phyloP scores from a whole-genome alignment of 2,113 vertebrate genomes.

The Malurus elegans region DNA sequence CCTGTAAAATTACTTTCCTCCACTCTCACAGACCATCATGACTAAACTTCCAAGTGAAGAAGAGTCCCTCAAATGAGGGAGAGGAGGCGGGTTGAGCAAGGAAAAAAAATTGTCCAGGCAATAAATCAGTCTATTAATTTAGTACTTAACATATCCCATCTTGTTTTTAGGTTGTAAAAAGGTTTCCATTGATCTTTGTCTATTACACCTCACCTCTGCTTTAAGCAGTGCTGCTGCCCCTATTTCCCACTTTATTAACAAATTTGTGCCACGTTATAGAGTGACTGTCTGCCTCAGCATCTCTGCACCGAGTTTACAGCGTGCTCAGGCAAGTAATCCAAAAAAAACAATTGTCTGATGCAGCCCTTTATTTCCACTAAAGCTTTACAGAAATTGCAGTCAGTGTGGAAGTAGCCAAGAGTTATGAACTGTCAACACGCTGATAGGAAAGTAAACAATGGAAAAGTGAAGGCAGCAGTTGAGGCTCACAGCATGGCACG shows the following conservation, averaged over 20 bases:
- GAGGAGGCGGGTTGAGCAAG: background rate
- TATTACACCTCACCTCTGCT: background rate
- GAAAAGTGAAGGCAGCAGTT: conserved; percentile 19
- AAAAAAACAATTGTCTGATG: background rate
- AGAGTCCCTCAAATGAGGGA: background rate
- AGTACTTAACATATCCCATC: background rate
- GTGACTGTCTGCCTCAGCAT: background rate
- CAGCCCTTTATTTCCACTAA: conserved; percentile 16
- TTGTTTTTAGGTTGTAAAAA: background rate
- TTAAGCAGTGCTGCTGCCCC: background rate
- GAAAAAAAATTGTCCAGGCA: background rate
- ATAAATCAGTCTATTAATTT: background rate
- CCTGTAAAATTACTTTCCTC: background rate
- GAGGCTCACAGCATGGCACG: conserved; percentile 28
- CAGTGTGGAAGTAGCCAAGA: conserved; percentile 40
- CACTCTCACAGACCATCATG: background rate
- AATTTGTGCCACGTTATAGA: background rate
- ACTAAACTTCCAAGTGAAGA: background rate
- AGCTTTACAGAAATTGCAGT: conserved; percentile 17
- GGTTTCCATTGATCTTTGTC: background rate
- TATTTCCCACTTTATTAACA: background rate
- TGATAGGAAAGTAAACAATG: conserved; percentile 48
- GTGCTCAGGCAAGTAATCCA: background rate
- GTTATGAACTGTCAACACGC: conserved; percentile 48
- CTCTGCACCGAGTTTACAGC: background rate